Evolutionary conservation across 2,888 invertebrate genomes (phyloP).

Genomic region (Cheilosia variabilis): DNA sequence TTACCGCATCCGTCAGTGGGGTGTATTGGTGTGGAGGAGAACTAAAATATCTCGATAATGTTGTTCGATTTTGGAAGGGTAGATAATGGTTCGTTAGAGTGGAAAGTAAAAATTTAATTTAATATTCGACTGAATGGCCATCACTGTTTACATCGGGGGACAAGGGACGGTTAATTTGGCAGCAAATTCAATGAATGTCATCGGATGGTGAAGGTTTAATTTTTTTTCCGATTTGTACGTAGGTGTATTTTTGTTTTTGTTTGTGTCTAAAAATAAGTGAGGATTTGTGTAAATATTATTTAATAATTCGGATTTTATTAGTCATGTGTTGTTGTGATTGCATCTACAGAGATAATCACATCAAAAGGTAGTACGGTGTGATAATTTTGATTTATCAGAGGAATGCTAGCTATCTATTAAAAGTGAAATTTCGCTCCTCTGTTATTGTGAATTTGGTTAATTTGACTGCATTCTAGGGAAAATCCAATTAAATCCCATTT

Average conservation of each 20-base stretch:
- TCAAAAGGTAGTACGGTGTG: not conserved
- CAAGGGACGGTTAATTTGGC: not conserved
- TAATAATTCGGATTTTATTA: not conserved
- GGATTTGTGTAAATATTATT: not conserved
- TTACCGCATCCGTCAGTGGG: constrained; percentile 16
- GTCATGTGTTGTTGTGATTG: not conserved
- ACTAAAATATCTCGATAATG: constrained; percentile 48
- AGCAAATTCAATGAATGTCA: constrained; percentile 37
- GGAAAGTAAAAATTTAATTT: constrained; percentile 64
- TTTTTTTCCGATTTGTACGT: not conserved
- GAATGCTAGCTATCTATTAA: not conserved
- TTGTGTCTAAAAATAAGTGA: not conserved
- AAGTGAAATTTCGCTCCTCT: not conserved
- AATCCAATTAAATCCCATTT: too few species aligned
- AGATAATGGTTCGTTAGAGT: constrained; percentile 54
- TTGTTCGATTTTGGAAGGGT: constrained; percentile 24
- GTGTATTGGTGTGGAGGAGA: not conserved
- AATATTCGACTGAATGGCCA: constrained; percentile 55
- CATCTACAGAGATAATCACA: not conserved
- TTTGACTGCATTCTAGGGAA: too few species aligned
- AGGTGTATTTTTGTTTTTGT: not conserved
- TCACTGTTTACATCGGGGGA: constrained; percentile 15
- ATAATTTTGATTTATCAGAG: not conserved
- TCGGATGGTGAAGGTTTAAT: not conserved
- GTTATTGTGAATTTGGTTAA: too few species aligned